A percentile compares a stretch with the other conserved stretches of the same genome.
phyloP scores from a whole-genome alignment of 2,797 vertebrate genomes.

The Cossypha heuglini region DNA sequence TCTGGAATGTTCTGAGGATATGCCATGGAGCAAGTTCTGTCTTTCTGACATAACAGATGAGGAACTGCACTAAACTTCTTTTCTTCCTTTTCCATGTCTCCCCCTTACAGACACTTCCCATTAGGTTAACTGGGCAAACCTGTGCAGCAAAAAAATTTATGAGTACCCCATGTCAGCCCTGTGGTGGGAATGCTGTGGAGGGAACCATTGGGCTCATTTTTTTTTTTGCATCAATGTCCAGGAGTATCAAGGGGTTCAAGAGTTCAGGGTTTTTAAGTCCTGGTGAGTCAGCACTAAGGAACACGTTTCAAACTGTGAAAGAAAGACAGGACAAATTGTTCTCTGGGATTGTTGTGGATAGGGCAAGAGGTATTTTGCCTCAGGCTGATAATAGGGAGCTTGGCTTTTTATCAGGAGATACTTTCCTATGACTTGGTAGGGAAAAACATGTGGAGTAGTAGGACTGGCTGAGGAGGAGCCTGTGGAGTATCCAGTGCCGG shows the following conservation, averaged over 20 bases:
- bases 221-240: background rate
- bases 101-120: background rate
- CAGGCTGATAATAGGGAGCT: background rate
- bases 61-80: background rate
- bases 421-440: background rate
- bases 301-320: background rate
- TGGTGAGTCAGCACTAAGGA: background rate
- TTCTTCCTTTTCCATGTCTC: background rate
- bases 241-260: background rate
- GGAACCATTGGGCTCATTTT: background rate
- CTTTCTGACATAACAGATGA: background rate
- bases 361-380: background rate
- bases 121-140: background rate
- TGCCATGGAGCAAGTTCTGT: background rate
- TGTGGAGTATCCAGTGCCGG: background rate
- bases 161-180: fast-evolving
- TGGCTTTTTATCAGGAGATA: background rate
- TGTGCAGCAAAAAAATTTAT: background rate
- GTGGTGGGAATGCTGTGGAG: background rate
- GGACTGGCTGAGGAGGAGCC: background rate
- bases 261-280: background rate
- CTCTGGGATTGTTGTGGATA: background rate
- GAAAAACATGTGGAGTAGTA: background rate
- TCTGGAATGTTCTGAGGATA: background rate
- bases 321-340: background rate